Evolutionary conservation across 2,113 vertebrate genomes (phyloP).

Genomic region (Scortum barcoo): DNA sequence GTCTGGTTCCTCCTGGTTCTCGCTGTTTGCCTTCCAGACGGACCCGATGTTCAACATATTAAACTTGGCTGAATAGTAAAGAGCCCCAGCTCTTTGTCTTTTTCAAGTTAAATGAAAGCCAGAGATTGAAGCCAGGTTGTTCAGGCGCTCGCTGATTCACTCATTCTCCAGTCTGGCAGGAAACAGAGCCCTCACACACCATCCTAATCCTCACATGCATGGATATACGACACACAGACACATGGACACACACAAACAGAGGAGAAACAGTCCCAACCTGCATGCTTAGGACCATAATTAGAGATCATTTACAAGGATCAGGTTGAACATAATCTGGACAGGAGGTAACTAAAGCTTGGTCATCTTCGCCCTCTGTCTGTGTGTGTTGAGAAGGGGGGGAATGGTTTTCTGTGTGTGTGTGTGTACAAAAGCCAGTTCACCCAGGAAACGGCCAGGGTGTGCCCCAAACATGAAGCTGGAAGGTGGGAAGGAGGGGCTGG

Average conservation of each 20-base stretch:
- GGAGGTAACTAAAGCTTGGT: conserved; percentile 69
- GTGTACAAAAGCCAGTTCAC: conserved; percentile 48
- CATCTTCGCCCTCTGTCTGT: conserved; percentile 35
- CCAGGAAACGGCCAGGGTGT: conserved; percentile 70
- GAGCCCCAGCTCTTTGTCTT: conserved; percentile 49
- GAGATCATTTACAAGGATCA: conserved; percentile 77
- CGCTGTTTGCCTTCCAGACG: conserved; percentile 47
- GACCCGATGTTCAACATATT: conserved; percentile 57
- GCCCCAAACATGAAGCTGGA: conserved; percentile 74
- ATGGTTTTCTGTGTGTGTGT: conserved; percentile 8
- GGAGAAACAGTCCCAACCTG: conserved; percentile 69
- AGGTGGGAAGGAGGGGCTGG: conserved; percentile 72
- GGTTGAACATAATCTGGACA: conserved; percentile 77
- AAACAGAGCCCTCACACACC: conserved; percentile 55
- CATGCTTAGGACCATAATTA: conserved; percentile 75
- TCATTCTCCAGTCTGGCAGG: conserved; percentile 47
- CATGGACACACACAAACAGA: conserved; percentile 41
- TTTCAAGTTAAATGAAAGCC: conserved; percentile 69
- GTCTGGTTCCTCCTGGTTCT: conserved; percentile 35
- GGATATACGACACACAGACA: conserved; percentile 34
- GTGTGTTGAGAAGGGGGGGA: neutral
- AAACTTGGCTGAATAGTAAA: conserved; percentile 43
- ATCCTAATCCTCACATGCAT: conserved; percentile 60
- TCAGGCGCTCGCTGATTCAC: conserved; percentile 52
- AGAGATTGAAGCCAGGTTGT: conserved; percentile 66